Conservation (phyloP, 2,113 vertebrate species). For the Semnopithecus entellus region DNA sequence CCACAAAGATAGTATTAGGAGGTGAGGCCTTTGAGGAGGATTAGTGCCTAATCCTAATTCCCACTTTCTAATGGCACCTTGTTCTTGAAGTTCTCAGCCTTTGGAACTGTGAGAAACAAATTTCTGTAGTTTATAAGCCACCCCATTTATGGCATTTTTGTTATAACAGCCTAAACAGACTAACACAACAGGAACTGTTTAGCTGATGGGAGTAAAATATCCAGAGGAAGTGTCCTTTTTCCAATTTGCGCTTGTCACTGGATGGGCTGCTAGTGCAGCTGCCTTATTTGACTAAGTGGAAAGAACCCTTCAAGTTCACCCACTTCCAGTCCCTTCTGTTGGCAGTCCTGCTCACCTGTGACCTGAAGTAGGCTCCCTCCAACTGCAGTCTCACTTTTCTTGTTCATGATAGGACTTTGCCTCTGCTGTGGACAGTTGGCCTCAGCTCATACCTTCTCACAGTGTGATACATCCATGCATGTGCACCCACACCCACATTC, state of each 20-base stretch:
- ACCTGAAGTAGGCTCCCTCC: not conserved
- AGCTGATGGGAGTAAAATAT: not conserved
- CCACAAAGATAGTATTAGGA: not conserved
- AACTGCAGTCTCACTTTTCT: not conserved
- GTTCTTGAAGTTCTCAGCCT: not conserved
- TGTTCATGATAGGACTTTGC: not conserved
- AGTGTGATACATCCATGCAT: not conserved
- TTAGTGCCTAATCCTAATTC: not conserved
- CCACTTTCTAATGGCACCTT: not conserved
- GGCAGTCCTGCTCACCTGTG: not conserved
- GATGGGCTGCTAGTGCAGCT: accelerated
- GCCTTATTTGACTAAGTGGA: not conserved
- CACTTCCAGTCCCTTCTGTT: not conserved
- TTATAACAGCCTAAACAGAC: not conserved
- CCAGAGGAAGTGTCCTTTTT: not conserved
- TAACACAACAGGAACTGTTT: not conserved
- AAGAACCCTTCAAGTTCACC: not conserved
- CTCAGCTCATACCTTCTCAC: not conserved
- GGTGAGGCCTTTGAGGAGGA: too few relatives aligned
- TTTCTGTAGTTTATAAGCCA: not conserved
- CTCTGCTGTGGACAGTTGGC: not conserved
- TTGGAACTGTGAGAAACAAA: not conserved
- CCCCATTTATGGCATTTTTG: not conserved
- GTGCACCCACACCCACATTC: not conserved
- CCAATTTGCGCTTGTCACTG: not conserved